Evolutionary conservation across 2,113 vertebrate species (phyloP), one percentile per base, ranked within the genome.

Genomic region (Furnarius figulus): DNA sequence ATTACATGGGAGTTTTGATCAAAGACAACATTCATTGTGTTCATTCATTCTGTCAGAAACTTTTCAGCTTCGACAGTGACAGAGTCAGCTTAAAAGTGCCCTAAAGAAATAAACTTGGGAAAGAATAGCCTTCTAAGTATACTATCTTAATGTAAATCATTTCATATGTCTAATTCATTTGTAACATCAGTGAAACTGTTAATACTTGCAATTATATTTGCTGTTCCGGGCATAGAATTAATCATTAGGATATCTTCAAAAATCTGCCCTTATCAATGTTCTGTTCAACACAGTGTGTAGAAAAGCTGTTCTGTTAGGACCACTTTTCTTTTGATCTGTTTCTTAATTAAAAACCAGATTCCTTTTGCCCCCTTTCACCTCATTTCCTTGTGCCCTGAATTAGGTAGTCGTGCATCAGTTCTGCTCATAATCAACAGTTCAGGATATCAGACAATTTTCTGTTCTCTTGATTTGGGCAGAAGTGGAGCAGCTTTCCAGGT

Each of bases 381-480:
- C 23, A 9, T 37, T 87, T 83, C 63, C 33, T 91, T 23, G 46
- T 79, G 31, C 37, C 87, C 33, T 82, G 61, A 95, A 47, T 77
- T 86, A 74, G 79, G 27, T 61, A 84, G 39, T 87, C 24, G 30
- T 90, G 44, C 40, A 46, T 88, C 49, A 87, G 30, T 91, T 76
- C 75, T 88, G 75, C 39, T 78, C 13, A 31, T 71, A 74, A 87
- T 96, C 87, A 91, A 55, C 39, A 85, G n/a, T 74, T 27, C 11
- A 78, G 22, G 77, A 17, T 90, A 66, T 74, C 80, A 47, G 44
- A 53, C 65, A 91, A 50, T 93, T 92, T 81, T 93, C 59, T n/a
- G 33, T 63, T 80, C 18, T 93, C 92, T 85, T 95, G 74, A 79
- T 96, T 95, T 90, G 90, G 46, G 90, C 63, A 81, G 89, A 94